phyloP scores from a whole-genome alignment of 2,888 invertebrate genomes.

The Patella ulyssiponensis region DNA sequence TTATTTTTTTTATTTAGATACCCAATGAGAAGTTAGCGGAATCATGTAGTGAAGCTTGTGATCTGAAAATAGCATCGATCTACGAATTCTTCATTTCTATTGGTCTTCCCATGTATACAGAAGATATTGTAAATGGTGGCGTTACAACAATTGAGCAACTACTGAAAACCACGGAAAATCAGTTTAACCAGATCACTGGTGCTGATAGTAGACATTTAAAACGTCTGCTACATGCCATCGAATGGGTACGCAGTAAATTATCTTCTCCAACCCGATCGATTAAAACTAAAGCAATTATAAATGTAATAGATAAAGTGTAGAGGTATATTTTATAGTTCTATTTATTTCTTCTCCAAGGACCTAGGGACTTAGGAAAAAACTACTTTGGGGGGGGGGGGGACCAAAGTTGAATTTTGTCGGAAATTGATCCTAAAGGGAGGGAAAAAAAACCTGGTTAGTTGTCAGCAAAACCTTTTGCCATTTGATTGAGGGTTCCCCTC shows the following conservation, averaged over 20 bases:
- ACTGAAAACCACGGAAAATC: conserved; percentile 53
- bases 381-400: too few species aligned
- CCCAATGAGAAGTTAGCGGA: conserved; percentile 68
- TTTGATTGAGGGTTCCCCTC: too few species aligned
- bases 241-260: conserved; percentile 60
- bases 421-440: too few species aligned
- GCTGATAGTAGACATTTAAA: conserved; percentile 62
- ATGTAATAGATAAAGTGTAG: conserved; percentile 4
- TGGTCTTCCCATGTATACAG: conserved; percentile 71
- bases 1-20: conserved; percentile 52
- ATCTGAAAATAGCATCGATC: conserved; percentile 67
- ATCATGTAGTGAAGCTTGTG: conserved; percentile 63
- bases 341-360: too few species aligned
- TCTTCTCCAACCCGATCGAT: conserved; percentile 42
- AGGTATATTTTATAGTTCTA: too few species aligned
- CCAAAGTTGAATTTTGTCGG: too few species aligned
- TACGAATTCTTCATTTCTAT: conserved; percentile 69
- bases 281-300: conserved; percentile 10
- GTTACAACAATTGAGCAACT: conserved; percentile 57
- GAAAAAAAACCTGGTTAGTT: too few species aligned
- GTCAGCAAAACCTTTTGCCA: too few species aligned
- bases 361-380: too few species aligned
- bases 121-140: conserved; percentile 42
- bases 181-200: conserved; percentile 56
- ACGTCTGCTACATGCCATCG: conserved; percentile 64